Percentiles rank a stretch among this genome's conserved stretches.
phyloP scores from a whole-genome alignment of 2,113 vertebrate genomes.

The Ictalurus punctatus region DNA sequence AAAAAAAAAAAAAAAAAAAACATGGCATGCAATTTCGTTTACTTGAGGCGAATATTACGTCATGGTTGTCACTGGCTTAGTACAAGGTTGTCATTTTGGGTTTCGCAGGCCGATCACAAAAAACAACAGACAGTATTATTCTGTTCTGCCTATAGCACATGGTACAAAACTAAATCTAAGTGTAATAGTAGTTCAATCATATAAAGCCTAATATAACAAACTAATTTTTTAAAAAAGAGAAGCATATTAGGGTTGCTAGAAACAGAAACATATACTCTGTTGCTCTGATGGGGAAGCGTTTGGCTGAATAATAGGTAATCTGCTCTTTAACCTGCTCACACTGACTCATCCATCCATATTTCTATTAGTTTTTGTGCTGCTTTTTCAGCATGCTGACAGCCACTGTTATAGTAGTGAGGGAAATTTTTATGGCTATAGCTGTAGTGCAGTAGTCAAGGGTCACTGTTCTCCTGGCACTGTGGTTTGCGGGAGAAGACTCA shows the following conservation, averaged over 20 bases:
- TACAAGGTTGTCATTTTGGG: slow-evolving; percentile 26
- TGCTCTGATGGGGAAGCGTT: not conserved
- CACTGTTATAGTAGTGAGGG: slow-evolving; percentile 2
- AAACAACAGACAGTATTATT: slow-evolving; percentile 9
- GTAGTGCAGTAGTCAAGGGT: slow-evolving; percentile 28
- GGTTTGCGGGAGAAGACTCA: not conserved
- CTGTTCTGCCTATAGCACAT: not conserved
- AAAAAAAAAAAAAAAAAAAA: slow-evolving; percentile 17
- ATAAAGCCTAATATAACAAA: slow-evolving; percentile 4
- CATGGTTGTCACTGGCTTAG: slow-evolving; percentile 15
- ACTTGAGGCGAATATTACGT: slow-evolving; percentile 28
- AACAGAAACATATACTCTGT: not conserved
- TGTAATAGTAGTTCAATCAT: slow-evolving; percentile 8
- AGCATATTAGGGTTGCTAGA: not conserved
- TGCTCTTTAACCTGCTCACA: slow-evolving; percentile 16
- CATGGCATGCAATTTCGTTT: slow-evolving; percentile 30
- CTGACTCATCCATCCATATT: slow-evolving; percentile 34
- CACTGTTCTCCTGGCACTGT: slow-evolving; percentile 15
- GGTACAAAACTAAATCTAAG: not conserved
- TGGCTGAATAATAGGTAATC: slow-evolving; percentile 14
- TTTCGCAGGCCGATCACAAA: not conserved
- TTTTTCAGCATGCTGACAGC: slow-evolving; percentile 28
- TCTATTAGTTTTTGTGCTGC: slow-evolving; percentile 32
- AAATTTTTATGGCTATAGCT: slow-evolving; percentile 33
- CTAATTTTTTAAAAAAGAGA: not conserved